A percentile compares a stretch with the other conserved stretches of the same genome.
Conservation (phyloP, 2,888 invertebrate species). For the Carcina quercana region DNA sequence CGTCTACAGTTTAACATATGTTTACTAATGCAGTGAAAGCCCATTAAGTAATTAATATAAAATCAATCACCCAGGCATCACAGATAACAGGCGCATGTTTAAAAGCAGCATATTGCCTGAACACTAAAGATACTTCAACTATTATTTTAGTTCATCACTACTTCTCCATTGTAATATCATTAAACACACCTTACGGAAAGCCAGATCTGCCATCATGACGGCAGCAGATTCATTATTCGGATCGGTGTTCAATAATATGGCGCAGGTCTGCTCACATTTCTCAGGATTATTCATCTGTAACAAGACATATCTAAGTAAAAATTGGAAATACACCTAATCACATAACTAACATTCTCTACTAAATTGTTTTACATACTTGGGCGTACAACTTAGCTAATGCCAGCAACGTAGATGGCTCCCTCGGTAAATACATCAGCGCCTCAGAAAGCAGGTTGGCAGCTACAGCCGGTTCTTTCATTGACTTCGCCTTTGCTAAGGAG, state of each 20-base stretch:
- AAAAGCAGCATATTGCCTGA: no score
- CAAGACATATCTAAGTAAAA: slow-evolving; percentile 5
- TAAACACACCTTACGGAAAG: slow-evolving; percentile 89
- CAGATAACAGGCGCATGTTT: no score
- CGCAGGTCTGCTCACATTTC: slow-evolving; percentile 90
- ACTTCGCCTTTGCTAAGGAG: slow-evolving; percentile 52
- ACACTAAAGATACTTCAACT: no score
- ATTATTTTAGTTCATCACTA: no score
- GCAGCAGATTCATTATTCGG: slow-evolving; percentile 94
- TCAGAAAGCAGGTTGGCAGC: slow-evolving; percentile 90
- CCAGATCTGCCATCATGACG: slow-evolving; percentile 97
- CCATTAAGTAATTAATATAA: no score
- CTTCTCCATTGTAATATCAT: no score
- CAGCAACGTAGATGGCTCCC: slow-evolving; percentile 81
- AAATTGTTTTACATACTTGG: slow-evolving; percentile 69
- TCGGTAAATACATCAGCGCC: slow-evolving; percentile 85
- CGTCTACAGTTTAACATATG: no score
- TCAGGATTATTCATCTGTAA: slow-evolving; percentile 87
- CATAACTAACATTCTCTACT: background rate
- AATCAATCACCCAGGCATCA: no score
- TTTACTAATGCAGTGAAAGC: no score
- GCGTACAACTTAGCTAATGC: slow-evolving; percentile 86
- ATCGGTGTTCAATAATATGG: slow-evolving; percentile 86
- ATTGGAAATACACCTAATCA: background rate
- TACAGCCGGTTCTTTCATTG: slow-evolving; percentile 63